A percentile compares a stretch with the other conserved stretches of the same genome.
These are phyloP conservation scores for Enteromius thamalakanensis DNA, from an alignment of 2,797 vertebrate genomes.

Conservation along the genomic window DNA sequence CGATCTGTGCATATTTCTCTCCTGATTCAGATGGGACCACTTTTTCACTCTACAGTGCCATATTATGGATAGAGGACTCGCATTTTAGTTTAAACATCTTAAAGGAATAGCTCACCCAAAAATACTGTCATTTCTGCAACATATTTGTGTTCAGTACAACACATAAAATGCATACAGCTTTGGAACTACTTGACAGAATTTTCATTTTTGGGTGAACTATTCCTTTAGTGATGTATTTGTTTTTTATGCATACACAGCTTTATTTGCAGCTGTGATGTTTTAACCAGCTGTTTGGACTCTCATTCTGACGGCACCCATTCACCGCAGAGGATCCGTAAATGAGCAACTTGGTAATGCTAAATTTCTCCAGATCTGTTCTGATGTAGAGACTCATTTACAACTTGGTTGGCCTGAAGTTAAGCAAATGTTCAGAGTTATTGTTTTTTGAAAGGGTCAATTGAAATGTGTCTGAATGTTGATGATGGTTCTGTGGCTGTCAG, in stretches of 20 bases:
- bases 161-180: too few species aligned
- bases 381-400: neutral
- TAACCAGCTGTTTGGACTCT: neutral
- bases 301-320: neutral
- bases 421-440: neutral
- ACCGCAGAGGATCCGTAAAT: neutral
- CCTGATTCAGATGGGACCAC: neutral
- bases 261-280: neutral
- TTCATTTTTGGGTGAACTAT: too few species aligned
- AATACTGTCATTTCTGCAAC: too few species aligned
- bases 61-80: neutral
- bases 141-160: too few species aligned
- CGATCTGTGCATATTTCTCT: neutral
- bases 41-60: neutral
- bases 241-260: too few species aligned
- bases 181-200: too few species aligned
- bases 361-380: neutral
- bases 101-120: neutral
- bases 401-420: neutral
- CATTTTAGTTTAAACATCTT: neutral
- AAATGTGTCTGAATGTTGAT: neutral
- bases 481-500: slow-evolving; percentile 67
- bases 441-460: neutral
- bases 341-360: neutral
- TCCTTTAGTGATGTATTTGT: neutral